phyloP scores from a whole-genome alignment of 2,797 vertebrate species.

The Lepus townsendii region DNA sequence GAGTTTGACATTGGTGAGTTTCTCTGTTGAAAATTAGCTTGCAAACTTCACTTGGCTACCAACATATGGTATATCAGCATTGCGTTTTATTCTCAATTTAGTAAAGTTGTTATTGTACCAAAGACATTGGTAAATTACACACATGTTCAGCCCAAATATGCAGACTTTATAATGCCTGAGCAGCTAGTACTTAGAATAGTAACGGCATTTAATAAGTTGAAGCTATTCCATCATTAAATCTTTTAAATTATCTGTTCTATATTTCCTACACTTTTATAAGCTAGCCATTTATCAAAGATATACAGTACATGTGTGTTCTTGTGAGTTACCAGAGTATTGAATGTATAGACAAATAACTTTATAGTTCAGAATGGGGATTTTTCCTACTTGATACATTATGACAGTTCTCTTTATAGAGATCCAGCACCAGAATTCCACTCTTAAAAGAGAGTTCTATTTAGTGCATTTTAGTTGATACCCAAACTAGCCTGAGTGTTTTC shows the following conservation, averaged over 20 bases:
- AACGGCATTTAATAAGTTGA: not conserved
- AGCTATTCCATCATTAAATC: not conserved
- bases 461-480: not conserved
- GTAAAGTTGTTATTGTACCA: not conserved
- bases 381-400: not conserved
- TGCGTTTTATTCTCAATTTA: conserved; percentile 15
- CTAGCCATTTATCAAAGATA: not conserved
- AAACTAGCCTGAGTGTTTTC: not conserved
- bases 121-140: not conserved
- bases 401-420: not conserved
- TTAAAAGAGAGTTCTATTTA: not conserved
- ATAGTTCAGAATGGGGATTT: not conserved
- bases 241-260: conserved; percentile 16
- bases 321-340: not conserved
- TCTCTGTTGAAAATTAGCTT: conserved; percentile 1
- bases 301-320: not conserved
- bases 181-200: not conserved
- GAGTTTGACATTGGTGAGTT: not conserved
- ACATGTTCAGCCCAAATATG: not conserved
- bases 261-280: not conserved
- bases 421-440: not conserved
- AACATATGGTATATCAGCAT: not conserved
- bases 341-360: not conserved
- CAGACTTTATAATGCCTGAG: not conserved
- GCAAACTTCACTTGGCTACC: not conserved